A percentile compares a stretch with the other conserved stretches of the same genome.
Evolutionary conservation across 2,888 invertebrate species (phyloP).

Genomic region (Cantharis nigra): DNA sequence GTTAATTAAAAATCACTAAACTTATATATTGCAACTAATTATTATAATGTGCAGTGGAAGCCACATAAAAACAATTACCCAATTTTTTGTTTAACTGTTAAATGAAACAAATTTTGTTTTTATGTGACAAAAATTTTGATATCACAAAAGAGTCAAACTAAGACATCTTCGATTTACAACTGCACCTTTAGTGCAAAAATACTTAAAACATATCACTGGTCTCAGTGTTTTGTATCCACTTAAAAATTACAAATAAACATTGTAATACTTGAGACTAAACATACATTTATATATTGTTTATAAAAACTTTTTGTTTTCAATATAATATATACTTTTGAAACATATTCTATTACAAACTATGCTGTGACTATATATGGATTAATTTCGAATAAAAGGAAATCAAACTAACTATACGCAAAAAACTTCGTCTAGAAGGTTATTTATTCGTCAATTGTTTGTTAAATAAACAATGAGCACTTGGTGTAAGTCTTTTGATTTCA

Average conservation of each 20-base stretch:
- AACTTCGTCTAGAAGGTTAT: neutral
- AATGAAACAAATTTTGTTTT: slow-evolving; percentile 33
- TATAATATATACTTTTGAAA: slow-evolving; percentile 22
- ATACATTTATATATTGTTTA: slow-evolving; percentile 32
- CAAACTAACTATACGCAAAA: neutral
- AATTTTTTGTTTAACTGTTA: slow-evolving; percentile 3
- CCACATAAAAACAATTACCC: slow-evolving; percentile 48
- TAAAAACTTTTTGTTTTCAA: slow-evolving; percentile 29
- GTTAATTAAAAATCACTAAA: slow-evolving; percentile 52
- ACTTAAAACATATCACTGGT: slow-evolving; percentile 56
- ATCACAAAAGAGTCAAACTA: slow-evolving; percentile 52
- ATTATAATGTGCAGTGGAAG: slow-evolving; percentile 50
- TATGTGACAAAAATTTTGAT: slow-evolving; percentile 46
- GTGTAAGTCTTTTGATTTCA: neutral
- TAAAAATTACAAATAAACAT: slow-evolving; percentile 30
- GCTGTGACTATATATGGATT: slow-evolving; percentile 29
- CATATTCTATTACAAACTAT: slow-evolving; percentile 32
- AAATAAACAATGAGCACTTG: neutral
- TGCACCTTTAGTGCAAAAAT: slow-evolving; percentile 50
- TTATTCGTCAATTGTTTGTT: neutral
- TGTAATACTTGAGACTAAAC: slow-evolving; percentile 31
- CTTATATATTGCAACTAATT: slow-evolving; percentile 52
- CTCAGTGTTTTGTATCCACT: slow-evolving; percentile 33
- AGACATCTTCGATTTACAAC: slow-evolving; percentile 44
- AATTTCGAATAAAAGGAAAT: neutral